Conservation (phyloP, 2,888 invertebrate species). For the Hesperia comma region DNA sequence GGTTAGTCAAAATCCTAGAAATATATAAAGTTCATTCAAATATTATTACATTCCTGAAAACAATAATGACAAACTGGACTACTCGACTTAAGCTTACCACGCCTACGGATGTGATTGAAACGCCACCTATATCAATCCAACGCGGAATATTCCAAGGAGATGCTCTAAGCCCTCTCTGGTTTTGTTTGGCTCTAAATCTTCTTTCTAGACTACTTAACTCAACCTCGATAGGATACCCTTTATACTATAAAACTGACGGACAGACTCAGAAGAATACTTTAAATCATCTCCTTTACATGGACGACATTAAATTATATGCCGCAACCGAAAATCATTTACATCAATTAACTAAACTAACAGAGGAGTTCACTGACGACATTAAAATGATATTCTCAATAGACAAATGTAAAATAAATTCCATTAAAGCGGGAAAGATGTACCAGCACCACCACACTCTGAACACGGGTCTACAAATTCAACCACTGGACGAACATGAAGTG, state of each 20-base stretch:
- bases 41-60: conserved; percentile 3
- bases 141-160: conserved; percentile 43
- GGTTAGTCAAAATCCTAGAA: conserved; percentile 41
- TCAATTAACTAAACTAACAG: conserved; percentile 16
- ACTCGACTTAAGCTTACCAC: no score
- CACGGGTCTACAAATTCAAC: conserved; percentile 1
- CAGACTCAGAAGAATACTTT: background rate
- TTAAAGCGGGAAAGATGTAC: background rate
- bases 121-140: conserved; percentile 15
- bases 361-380: conserved; percentile 24
- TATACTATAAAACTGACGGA: background rate
- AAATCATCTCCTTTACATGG: conserved; percentile 25
- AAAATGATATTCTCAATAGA: conserved; percentile 25
- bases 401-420: conserved; percentile 25
- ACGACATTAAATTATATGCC: conserved; percentile 26
- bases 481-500: conserved; percentile 7
- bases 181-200: conserved; percentile 6
- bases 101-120: no score
- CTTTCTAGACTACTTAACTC: background rate
- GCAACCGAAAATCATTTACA: conserved; percentile 1
- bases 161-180: conserved; percentile 25
- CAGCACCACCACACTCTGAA: background rate
- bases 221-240: background rate
- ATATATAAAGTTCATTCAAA: conserved; percentile 34
- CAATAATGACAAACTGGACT: conserved; percentile 25